phyloP scores from a whole-genome alignment of 1,140 invertebrate species.

The Cydia splendana region DNA sequence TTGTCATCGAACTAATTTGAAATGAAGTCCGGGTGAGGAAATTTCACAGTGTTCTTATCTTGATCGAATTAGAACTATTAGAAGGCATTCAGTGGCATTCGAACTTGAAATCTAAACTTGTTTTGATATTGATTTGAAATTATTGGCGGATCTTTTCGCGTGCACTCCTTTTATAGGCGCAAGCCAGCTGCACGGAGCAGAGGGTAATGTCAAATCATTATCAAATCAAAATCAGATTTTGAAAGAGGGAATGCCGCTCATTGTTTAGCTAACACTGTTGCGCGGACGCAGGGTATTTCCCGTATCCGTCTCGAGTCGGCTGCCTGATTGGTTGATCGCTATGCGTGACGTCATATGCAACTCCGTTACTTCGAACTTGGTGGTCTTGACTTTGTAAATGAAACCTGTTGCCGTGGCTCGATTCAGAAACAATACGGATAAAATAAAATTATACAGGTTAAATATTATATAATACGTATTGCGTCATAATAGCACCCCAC shows the following conservation, averaged over 20 bases:
- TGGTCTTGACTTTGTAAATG: conserved; percentile 21
- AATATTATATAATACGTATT: too few relatives aligned
- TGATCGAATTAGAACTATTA: not conserved
- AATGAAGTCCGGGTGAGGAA: conserved; percentile 25
- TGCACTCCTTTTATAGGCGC: too few relatives aligned
- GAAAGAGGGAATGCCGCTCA: too few relatives aligned
- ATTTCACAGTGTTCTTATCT: conserved; percentile 32
- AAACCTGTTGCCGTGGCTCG: not conserved
- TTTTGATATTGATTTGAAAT: too few relatives aligned
- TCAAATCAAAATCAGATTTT: too few relatives aligned
- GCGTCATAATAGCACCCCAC: too few relatives aligned
- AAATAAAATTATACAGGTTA: not conserved
- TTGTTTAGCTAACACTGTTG: not conserved
- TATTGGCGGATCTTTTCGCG: too few relatives aligned
- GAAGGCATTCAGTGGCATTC: not conserved
- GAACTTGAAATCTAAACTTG: too few relatives aligned
- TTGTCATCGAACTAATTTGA: conserved; percentile 23
- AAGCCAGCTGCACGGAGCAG: too few relatives aligned
- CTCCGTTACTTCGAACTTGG: conserved; percentile 37
- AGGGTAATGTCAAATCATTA: too few relatives aligned
- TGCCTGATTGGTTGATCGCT: conserved; percentile 14
- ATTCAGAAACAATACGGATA: not conserved
- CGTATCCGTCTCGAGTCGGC: conserved; percentile 34
- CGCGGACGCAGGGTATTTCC: conserved; percentile 40
- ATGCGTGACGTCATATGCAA: conserved; percentile 12